Percentiles rank a stretch among this genome's conserved stretches.
Conservation (phyloP, 2,888 invertebrate genomes). For the Scrobipalpa atriplicella region DNA sequence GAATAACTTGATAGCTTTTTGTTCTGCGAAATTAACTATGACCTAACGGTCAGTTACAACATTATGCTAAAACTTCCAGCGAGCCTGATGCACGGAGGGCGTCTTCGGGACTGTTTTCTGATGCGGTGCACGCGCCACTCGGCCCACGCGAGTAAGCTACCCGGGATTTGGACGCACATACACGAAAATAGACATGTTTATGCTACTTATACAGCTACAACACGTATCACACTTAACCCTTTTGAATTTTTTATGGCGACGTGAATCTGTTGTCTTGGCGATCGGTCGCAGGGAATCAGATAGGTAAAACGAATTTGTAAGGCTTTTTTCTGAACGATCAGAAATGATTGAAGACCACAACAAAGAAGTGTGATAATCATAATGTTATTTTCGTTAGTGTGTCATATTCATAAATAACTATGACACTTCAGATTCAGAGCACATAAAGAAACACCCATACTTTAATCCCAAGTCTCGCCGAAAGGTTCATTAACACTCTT, state of each 20-base stretch:
- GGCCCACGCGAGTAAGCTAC: constrained; percentile 50
- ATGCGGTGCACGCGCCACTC: constrained; percentile 58
- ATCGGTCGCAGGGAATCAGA: neutral
- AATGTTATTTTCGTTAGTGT: no score
- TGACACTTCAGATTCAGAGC: neutral
- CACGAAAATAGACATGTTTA: constrained; percentile 65
- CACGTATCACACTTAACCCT: constrained; percentile 48
- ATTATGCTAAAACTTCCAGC: constrained; percentile 64
- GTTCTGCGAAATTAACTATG: no score
- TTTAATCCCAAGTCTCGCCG: neutral
- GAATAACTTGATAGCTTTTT: no score
- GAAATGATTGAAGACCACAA: neutral
- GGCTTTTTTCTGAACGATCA: neutral
- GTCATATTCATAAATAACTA: no score
- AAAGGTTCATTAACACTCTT: neutral
- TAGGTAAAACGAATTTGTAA: neutral
- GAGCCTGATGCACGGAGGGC: constrained; percentile 58
- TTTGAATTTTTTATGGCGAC: constrained; percentile 48
- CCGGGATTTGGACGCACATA: constrained; percentile 55
- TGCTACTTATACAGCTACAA: constrained; percentile 37
- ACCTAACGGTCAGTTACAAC: no score
- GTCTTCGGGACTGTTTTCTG: constrained; percentile 11
- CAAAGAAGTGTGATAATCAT: no score
- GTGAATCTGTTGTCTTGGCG: constrained; percentile 13
- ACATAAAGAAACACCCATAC: neutral